phyloP scores from a whole-genome alignment of 2,797 vertebrate species.

The Orientallactaga sibirica region DNA sequence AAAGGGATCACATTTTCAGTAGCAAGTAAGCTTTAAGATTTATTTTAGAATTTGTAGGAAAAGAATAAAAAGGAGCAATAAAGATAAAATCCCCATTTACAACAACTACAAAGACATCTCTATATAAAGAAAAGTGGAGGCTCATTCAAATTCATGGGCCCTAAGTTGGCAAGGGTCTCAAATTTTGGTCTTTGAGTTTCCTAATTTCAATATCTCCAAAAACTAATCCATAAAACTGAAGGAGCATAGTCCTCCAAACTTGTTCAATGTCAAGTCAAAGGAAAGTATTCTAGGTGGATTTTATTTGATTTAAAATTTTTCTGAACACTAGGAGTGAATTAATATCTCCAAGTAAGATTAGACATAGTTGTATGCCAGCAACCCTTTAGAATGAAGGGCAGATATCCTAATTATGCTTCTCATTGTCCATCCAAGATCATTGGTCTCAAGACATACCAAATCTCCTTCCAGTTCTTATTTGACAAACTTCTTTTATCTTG shows the following conservation, averaged over 20 bases:
- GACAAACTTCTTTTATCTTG: not conserved
- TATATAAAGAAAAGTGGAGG: not conserved
- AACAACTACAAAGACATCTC: not conserved
- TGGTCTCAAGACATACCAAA: not conserved
- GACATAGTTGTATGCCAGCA: rapidly evolving
- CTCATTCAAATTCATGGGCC: rapidly evolving
- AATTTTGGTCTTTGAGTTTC: not conserved
- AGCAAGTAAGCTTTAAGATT: conserved; percentile 20
- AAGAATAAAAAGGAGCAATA: not conserved
- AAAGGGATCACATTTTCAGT: not conserved
- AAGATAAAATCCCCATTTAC: not conserved
- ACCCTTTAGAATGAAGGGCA: not conserved
- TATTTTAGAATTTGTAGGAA: conserved; percentile 38
- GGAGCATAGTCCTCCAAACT: not conserved
- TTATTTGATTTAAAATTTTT: not conserved
- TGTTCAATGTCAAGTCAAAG: not conserved
- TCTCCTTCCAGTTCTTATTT: not conserved
- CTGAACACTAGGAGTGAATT: not conserved
- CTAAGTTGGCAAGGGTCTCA: not conserved
- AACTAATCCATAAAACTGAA: not conserved
- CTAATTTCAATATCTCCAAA: not conserved
- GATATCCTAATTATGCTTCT: not conserved
- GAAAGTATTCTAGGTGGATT: not conserved
- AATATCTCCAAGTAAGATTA: not conserved
- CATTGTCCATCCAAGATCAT: not conserved